A percentile compares a stretch with the other conserved stretches of the same genome.
phyloP scores from a whole-genome alignment of 2,113 vertebrate genomes.

The Clarias batrachus region DNA sequence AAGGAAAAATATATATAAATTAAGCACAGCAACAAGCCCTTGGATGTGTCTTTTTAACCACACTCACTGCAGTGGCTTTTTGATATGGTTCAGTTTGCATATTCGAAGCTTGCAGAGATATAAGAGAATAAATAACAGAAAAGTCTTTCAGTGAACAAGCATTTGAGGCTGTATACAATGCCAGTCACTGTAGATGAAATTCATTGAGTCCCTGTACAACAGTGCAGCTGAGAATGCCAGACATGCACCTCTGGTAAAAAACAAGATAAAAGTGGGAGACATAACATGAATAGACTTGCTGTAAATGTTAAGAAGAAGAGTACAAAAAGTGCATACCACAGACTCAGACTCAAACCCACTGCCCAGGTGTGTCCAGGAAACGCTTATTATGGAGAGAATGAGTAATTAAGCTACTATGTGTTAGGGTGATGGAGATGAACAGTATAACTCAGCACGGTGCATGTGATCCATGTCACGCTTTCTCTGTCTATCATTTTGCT shows the following conservation, averaged over 20 bases:
- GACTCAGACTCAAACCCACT: background rate
- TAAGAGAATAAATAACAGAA: conserved; percentile 17
- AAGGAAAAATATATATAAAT: background rate
- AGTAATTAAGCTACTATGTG: conserved; percentile 1
- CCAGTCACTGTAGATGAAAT: background rate
- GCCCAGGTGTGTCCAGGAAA: background rate
- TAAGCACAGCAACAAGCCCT: conserved; percentile 47
- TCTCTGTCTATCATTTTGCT: background rate
- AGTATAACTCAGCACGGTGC: background rate
- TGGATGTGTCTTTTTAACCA: conserved; percentile 31
- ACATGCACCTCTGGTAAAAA: background rate
- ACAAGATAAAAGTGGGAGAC: background rate
- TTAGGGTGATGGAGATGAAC: background rate
- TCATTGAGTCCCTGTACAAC: background rate
- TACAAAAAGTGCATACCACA: conserved; percentile 11
- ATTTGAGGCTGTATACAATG: background rate
- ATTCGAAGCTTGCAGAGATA: background rate
- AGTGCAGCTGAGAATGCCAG: conserved; percentile 14
- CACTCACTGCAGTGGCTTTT: background rate
- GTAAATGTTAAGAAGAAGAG: background rate
- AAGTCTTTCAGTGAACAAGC: background rate
- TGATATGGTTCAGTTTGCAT: conserved; percentile 12
- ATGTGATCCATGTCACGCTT: background rate
- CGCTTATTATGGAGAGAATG: background rate
- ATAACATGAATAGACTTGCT: conserved; percentile 16